phyloP scores from a whole-genome alignment of 2,113 vertebrate species.

The Ochotona curzoniae region DNA sequence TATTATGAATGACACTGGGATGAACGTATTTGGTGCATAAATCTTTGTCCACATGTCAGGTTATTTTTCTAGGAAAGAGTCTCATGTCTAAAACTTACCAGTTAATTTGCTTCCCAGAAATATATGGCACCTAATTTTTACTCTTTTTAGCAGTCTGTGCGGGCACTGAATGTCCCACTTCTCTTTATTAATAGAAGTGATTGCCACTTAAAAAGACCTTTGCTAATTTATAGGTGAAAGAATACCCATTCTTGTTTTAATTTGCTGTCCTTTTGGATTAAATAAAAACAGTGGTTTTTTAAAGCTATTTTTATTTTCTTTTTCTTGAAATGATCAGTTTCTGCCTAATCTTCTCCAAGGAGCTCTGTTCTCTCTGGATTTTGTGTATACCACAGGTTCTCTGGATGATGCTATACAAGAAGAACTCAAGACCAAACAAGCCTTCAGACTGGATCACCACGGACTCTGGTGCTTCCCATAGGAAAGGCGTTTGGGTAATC shows the following conservation, averaged over 20 bases:
- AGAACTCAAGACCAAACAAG: background rate
- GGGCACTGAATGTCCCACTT: background rate
- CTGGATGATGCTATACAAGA: conserved; percentile 11
- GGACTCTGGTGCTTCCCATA: background rate
- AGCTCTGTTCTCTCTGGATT: background rate
- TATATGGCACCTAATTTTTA: background rate
- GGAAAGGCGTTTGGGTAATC: background rate
- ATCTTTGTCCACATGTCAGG: conserved; percentile 58
- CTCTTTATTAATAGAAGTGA: background rate
- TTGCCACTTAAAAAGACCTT: background rate
- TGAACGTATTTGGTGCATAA: conserved; percentile 13
- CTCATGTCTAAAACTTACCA: background rate
- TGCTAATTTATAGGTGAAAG: background rate
- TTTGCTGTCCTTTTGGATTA: background rate
- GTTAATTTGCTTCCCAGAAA: conserved; percentile 39
- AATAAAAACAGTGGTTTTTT: background rate
- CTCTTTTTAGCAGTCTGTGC: background rate
- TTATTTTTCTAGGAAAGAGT: conserved; percentile 51
- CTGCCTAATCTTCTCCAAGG: background rate
- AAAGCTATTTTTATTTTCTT: background rate
- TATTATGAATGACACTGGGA: conserved; percentile 48
- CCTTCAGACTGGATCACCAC: background rate
- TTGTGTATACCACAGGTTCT: background rate
- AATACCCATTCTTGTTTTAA: background rate
- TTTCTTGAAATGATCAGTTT: background rate